Evolutionary conservation across 2,888 invertebrate genomes (phyloP).

Genomic region (Melanophora roralis): DNA sequence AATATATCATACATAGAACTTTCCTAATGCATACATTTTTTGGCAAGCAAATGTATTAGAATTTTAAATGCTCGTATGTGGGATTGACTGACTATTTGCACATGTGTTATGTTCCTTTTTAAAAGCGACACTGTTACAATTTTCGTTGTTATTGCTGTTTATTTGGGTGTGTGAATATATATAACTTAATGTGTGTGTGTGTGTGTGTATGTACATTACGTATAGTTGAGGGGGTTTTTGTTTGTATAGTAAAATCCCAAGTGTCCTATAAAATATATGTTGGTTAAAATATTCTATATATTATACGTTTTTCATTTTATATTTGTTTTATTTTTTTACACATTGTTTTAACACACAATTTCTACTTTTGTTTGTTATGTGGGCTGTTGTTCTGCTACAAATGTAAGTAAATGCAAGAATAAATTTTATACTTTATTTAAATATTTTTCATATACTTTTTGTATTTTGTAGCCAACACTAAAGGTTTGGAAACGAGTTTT

Average conservation of each 20-base stretch:
- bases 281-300: constrained; percentile 43
- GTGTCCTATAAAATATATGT: constrained; percentile 56
- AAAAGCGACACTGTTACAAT: neutral
- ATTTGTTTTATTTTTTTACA: neutral
- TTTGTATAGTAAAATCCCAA: constrained; percentile 32
- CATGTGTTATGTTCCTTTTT: constrained; percentile 21
- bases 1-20: neutral
- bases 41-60: constrained; percentile 6
- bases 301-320: neutral
- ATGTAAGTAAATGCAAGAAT: neutral
- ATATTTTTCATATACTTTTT: constrained; percentile 10
- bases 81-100: neutral
- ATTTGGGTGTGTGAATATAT: neutral
- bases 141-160: neutral
- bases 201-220: neutral
- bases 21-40: constrained; percentile 14
- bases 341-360: neutral
- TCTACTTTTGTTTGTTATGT: constrained; percentile 22
- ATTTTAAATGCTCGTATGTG: neutral
- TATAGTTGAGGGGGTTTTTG: constrained; percentile 2
- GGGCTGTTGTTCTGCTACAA: neutral
- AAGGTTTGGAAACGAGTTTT: too few relatives aligned
- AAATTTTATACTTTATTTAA: constrained; percentile 3
- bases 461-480: neutral
- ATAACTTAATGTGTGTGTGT: neutral